Evolutionary conservation across 1,140 invertebrate genomes (phyloP), one percentile per base, ranked within the genome.

Genomic region (Bombus soroeensis): DNA sequence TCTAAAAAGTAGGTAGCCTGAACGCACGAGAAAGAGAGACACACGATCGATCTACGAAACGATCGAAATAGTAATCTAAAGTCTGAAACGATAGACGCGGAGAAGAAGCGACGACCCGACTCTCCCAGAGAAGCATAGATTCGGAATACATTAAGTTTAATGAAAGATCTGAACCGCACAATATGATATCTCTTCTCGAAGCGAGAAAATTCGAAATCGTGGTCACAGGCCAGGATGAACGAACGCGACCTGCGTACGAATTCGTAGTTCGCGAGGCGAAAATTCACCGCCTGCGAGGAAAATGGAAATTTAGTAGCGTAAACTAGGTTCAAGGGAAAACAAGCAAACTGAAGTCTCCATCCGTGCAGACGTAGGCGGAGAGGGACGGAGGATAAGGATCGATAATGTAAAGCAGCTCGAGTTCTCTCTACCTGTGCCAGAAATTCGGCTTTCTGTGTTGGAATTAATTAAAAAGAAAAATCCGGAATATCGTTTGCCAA

Each of bases 391-490:
- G 18, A 53, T 25, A 28, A 39, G 34, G 82, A 43, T 83, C 82
- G 82, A 83, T 83, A 83, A 78, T 78, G 74, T 70, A 83, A 78
- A 83, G n/a, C 64, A 53, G 18, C 47, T 9, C 15, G 62, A n/a
- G 71, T 59, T 57, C 39, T 71, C 18, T 13, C 32, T 15, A 37
- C 13, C 57, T 66, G 1, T 28, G 28, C 12, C 22, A 22, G 39
- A 74, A 75, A 76, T 83, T 83, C 59, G 28, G 22, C 22, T 66
- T 66, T 39, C 37, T 28, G 25, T 47, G 32, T 28, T 66, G 13
- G 10, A 10, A 10, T 75, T 83, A 83, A 83, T 75, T 75, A 83
- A 76, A 57, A 80, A 37, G 75, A 82, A 80, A 70, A 64, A 59
- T 47, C 6, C 9, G 8, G 22, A 8, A 25, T 41, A 78, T 78